Evolutionary conservation across 1,140 invertebrate species (phyloP), one percentile per base, ranked within the genome.

Genomic region (Eufriesea mexicana): DNA sequence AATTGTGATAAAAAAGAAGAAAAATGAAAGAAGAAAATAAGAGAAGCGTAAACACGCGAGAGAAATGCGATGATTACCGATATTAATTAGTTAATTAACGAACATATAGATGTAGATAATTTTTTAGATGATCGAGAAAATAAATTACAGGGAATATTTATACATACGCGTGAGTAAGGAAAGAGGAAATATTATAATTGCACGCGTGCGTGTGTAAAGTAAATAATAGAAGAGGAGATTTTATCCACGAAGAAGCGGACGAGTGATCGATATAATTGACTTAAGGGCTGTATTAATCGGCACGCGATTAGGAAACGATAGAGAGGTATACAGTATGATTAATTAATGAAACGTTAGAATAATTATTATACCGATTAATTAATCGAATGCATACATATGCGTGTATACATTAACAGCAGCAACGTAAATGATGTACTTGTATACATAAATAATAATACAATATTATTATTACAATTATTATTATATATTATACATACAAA

Each of bases 181-280:
- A 16, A 62, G 25, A 49, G n/a, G 51, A 35, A 66, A 62, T 59
- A 59, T 64, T 74, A 75, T 49, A 81, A 62, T 64, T 77, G 64
- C 59, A 54, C 74, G 66, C 67, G 59, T 28, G 79, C 54, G 51
- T 83, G 85, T 84, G 84, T 86, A 84, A 79, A 76, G 45, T 49
- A 25, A 62, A 64, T 82, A 42, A 68, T 45, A 47, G 35, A 23
- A 54, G 62, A 25, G 62, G 62, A 82, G 73, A 76, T 82, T 82
- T 82, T 82, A 82, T 82, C 62, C 79, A 76, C 86, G 85, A 87
- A 35, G 35, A 35, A 23, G n/a, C 55, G 47, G 82, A 77, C 85
- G 84, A 85, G 79, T 79, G 88, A 90, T 87, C 79, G 45, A 73
- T 57, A 84, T 87, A 87, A 84, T 85, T 85, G 72, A 84, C 25